Base-by-base conservation (phyloP, 2,888 invertebrate species). In the Spisula subtruncata region DNA sequence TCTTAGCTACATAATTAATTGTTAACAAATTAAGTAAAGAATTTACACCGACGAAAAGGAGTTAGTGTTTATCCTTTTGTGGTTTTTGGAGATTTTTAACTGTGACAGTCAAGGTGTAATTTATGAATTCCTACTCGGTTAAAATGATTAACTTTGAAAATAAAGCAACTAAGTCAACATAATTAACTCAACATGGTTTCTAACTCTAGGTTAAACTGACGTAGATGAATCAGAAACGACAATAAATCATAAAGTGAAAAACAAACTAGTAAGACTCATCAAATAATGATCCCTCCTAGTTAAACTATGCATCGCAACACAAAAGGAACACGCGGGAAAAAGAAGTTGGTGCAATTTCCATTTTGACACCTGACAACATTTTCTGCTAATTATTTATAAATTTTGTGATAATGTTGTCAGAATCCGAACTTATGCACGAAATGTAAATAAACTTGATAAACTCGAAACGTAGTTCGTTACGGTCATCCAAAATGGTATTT, bases 1-100 rank as follows among this genome's bases (percentile, higher is more conserved):
- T 25, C 16, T 83, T 84, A 46, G n/a, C 25, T 12, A 29, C 29
- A 84, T 51, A 84, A 84, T 84, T 84, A 51, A 84, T 71, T 75
- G 75, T 75, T 75, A 35, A 35, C 35, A 84, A 84, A 84, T 51
- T 75, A 35, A 35, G 35, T 75, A 75, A 75, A 75, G 32, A 25
- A 14, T 75, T 75, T 75, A 41, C 12, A 75, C 75, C 35, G 35
- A 75, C 35, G 75, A 75, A 75, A 75, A 35, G 18, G 35, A 75
- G 32, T 75, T 75, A 75, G 75, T 35, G 75, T 75, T 75, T 16
- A 75, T 75, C 75, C 4, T 32, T 75, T 71, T 75, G 14, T 75
- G 35, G 75, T 2, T 32, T 32, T 75, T 16, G 14, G 16, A 75
- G 29, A 35, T 75, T 75, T 75, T 18, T 75, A 32, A 75, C 32